phyloP scores from a whole-genome alignment of 2,113 vertebrate genomes.

The Tupaia chinensis region DNA sequence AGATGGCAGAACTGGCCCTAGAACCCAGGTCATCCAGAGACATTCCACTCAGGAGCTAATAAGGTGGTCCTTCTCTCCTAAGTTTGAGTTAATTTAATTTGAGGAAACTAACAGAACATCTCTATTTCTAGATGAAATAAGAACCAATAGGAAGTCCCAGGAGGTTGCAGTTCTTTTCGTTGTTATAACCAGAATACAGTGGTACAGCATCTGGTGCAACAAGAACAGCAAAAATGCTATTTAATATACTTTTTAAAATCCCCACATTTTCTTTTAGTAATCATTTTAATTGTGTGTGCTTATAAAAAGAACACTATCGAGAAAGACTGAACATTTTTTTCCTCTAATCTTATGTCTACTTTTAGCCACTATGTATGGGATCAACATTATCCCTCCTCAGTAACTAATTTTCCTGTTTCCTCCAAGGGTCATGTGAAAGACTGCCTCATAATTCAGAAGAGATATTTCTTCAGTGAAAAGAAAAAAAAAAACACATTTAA shows the following conservation, averaged over 20 bases:
- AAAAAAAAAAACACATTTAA: constrained; percentile 59
- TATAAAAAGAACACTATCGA: background rate
- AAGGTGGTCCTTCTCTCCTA: background rate
- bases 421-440: constrained; percentile 63
- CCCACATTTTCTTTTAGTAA: background rate
- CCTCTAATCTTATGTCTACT: background rate
- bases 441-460: constrained; percentile 53
- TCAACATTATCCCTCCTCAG: background rate
- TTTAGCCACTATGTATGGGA: constrained; percentile 44
- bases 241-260: constrained; percentile 14
- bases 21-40: background rate
- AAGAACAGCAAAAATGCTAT: background rate
- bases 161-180: constrained; percentile 21
- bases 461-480: constrained; percentile 46
- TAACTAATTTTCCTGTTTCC: constrained; percentile 62
- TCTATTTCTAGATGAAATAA: background rate
- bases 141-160: constrained; percentile 4
- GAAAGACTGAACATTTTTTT: background rate
- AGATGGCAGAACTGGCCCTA: background rate
- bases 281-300: background rate
- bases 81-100: constrained; percentile 9
- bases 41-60: background rate
- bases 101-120: background rate
- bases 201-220: background rate
- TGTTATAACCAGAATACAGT: constrained; percentile 5